Percentiles rank a stretch among this genome's conserved stretches.
Evolutionary conservation across 2,797 vertebrate genomes (phyloP).

Genomic region (Otolemur crassicaudatus): DNA sequence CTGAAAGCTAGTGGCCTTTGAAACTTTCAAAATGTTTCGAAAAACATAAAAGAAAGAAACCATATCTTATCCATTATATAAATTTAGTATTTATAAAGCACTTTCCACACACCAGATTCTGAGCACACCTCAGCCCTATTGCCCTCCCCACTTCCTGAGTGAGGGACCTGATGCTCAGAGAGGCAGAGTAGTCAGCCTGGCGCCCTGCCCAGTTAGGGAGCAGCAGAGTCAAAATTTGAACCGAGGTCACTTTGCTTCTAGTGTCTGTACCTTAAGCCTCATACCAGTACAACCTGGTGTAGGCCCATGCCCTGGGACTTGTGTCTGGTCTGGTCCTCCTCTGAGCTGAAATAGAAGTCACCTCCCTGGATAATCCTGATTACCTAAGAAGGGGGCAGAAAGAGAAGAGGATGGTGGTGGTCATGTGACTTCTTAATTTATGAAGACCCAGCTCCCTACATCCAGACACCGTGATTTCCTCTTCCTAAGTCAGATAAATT

Average conservation of each 20-base stretch:
- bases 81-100: not conserved
- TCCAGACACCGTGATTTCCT: fast-evolving
- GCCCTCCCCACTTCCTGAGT: not conserved
- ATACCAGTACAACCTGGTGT: not conserved
- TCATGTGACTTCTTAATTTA: not conserved
- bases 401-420: no score
- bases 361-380: not conserved
- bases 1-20: not conserved
- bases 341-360: not conserved
- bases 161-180: not conserved
- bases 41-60: not conserved
- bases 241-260: not conserved
- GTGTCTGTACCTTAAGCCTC: not conserved
- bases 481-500: not conserved
- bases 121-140: fast-evolving
- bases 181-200: not conserved
- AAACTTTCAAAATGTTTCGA: not conserved
- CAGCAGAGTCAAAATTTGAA: not conserved
- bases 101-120: not conserved
- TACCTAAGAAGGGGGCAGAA: no score
- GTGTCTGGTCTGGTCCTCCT: not conserved
- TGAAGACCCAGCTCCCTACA: no score
- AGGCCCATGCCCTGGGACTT: not conserved
- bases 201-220: not conserved
- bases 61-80: no score